Evolutionary conservation across 2,888 invertebrate species (phyloP), one percentile per base, ranked within the genome.

Genomic region (Cryptocephalus moraei): DNA sequence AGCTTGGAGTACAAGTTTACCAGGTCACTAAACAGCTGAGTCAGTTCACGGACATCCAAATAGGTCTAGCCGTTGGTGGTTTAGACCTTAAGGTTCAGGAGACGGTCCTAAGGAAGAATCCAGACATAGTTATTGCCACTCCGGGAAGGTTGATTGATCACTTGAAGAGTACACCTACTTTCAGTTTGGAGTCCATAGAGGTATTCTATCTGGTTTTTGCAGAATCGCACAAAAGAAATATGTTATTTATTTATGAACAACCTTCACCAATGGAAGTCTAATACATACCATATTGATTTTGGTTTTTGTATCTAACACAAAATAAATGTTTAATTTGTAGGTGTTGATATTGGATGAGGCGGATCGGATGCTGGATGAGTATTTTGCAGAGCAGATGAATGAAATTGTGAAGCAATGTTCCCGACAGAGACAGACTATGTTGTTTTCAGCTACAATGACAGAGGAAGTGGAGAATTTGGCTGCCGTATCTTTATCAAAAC

Each of bases 391-490:
- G 57, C 99, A 99, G 71, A 94, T 99, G 93, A 96, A 94, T 65
- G 95, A 97, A 72, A 91, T 99, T 60, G 90, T 99, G 43, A 82
- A 84, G 12, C 86, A 93, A 60, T 97, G 97, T 69, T 81, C 93
- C 0, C 79, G 84, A 48, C 91, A 86, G 11, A 78, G 96, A 9
- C 97, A 99, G 72, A 97, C 95, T 0, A 89, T 99, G 81, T 73
- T 99, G 48, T 97, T 97, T 75, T 97, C 97, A 0, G 99, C 99
- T 33, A 99, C 99, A 10, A 97, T 99, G 96, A 94, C 94, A n/a
- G 96, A 96, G 46, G 84, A 91, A 70, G 96, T 96, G 0, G 86
- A 92, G 69, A 94, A 94, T 70, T 73, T 99, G 46, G 95, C 93
- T 0, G 83, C 92, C 0, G 90, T 99, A 1, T 95, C 96, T 0